A percentile compares a stretch with the other conserved stretches of the same genome.
Conservation (phyloP, 2,113 vertebrate species). For the Rhinichthys klamathensis region DNA sequence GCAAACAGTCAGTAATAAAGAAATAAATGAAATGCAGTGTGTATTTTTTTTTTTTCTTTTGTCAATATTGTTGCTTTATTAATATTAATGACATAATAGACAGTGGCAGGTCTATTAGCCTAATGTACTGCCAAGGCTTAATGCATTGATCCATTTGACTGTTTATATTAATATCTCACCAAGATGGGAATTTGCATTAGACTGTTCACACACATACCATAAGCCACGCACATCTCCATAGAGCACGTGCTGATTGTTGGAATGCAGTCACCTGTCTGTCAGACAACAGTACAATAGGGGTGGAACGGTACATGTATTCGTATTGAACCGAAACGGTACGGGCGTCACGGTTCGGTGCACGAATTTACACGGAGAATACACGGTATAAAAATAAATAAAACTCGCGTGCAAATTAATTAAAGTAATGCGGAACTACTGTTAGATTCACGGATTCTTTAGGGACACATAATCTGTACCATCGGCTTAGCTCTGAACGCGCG, state of each 20-base stretch:
- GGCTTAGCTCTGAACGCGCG: too few relatives aligned
- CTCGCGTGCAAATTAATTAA: too few relatives aligned
- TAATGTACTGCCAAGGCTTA: slow-evolving; percentile 11
- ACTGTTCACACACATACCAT: not conserved
- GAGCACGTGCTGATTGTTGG: not conserved
- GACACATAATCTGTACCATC: too few relatives aligned
- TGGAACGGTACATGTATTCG: too few relatives aligned
- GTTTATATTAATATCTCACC: not conserved
- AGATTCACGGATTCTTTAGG: too few relatives aligned
- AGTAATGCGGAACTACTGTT: too few relatives aligned
- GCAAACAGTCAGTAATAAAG: not conserved
- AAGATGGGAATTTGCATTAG: not conserved
- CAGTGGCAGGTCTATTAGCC: not conserved
- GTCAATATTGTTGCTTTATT: not conserved
- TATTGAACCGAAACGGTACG: too few relatives aligned
- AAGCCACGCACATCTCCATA: not conserved
- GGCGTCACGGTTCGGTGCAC: too few relatives aligned
- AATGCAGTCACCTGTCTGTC: not conserved
- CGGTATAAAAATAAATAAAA: too few relatives aligned
- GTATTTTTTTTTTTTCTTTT: not conserved
- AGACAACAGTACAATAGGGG: not conserved
- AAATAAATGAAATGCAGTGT: not conserved
- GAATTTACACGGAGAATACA: too few relatives aligned
- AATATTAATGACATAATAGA: slow-evolving; percentile 8
- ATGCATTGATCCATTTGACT: not conserved